Evolutionary conservation across 2,888 invertebrate species (phyloP).

Genomic region (Agrotis segetum): DNA sequence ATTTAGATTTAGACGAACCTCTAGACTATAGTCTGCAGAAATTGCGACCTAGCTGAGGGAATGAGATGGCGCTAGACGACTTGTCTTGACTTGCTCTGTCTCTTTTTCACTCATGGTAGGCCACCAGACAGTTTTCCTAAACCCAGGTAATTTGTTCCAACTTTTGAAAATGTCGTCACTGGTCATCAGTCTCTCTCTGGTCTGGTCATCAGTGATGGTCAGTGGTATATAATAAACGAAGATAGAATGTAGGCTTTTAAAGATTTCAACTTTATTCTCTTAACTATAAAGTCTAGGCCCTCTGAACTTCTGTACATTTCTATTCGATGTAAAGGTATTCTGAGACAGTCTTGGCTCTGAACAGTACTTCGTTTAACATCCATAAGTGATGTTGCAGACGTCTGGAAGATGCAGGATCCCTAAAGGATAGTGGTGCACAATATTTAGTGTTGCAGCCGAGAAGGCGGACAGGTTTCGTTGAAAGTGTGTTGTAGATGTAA

Average conservation of each 20-base stretch:
- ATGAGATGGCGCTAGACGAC: no score
- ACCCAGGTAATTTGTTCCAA: neutral
- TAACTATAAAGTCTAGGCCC: no score
- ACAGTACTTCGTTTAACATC: constrained; percentile 20
- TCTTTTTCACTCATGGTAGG: no score
- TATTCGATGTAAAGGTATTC: neutral
- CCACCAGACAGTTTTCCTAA: neutral
- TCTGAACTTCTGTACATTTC: neutral
- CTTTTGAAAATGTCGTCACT: no score
- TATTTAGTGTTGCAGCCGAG: constrained; percentile 4
- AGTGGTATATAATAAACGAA: no score
- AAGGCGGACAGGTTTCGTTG: neutral
- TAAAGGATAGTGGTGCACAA: neutral
- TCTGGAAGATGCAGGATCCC: constrained; percentile 17
- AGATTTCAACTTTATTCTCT: no score
- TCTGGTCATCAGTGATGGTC: no score
- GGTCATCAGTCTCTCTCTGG: no score
- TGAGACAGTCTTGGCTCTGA: constrained; percentile 16
- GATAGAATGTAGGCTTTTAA: no score
- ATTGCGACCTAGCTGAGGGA: no score
- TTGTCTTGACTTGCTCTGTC: no score
- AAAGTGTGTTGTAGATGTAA: neutral
- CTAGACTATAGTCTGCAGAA: neutral
- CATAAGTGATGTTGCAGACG: constrained; percentile 34
- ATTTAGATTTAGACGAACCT: no score